Evolutionary conservation across 2,888 invertebrate genomes (phyloP).

Genomic region (Apeira syringaria): DNA sequence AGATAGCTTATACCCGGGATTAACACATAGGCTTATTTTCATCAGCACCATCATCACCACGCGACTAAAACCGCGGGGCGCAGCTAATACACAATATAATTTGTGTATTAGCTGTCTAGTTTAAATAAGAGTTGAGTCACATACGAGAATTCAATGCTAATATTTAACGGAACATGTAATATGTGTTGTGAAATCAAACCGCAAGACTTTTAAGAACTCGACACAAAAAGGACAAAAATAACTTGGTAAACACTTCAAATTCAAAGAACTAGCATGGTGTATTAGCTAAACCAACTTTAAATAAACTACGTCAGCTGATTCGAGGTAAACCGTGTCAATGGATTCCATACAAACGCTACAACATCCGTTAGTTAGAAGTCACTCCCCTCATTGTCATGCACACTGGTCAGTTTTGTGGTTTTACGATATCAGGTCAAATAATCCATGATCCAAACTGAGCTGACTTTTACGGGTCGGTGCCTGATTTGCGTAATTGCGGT

Average conservation of each 20-base stretch:
- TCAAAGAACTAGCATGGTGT: constrained; percentile 1
- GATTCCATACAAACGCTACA: constrained; percentile 20
- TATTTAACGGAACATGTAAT: too few relatives aligned
- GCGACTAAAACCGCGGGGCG: too few relatives aligned
- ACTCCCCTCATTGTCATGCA: constrained; percentile 43
- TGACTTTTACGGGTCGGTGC: too few relatives aligned
- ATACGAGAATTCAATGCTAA: too few relatives aligned
- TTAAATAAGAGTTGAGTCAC: neutral
- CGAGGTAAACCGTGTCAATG: constrained; percentile 19
- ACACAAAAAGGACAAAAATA: neutral
- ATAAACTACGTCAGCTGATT: constrained; percentile 8
- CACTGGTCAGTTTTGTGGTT: constrained; percentile 30
- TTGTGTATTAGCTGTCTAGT: neutral
- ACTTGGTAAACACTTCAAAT: neutral
- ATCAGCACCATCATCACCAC: too few relatives aligned
- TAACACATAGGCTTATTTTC: too few relatives aligned
- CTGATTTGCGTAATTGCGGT: too few relatives aligned
- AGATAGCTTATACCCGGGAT: too few relatives aligned
- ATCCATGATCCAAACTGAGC: too few relatives aligned
- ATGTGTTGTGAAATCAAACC: too few relatives aligned
- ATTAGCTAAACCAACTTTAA: neutral
- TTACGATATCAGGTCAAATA: constrained; percentile 36
- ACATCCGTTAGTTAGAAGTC: constrained; percentile 37
- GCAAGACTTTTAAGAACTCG: neutral
- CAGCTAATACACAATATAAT: too few relatives aligned